Percentiles rank a stretch among this genome's conserved stretches.
phyloP scores from a whole-genome alignment of 2,113 vertebrate species.

The Isichthys henryi region DNA sequence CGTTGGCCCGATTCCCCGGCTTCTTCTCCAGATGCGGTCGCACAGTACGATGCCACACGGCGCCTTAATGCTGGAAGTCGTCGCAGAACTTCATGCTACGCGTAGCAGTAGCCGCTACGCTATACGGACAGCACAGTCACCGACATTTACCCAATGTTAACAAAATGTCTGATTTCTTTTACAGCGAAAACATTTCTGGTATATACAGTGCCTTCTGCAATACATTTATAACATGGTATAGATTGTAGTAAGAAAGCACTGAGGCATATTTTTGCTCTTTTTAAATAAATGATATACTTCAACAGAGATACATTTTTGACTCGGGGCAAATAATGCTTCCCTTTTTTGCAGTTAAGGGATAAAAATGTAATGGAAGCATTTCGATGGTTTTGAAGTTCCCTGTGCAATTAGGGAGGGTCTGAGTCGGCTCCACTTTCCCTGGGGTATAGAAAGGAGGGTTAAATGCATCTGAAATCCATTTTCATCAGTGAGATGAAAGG shows the following conservation, averaged over 20 bases:
- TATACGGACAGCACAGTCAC: not conserved
- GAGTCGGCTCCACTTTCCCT: not conserved
- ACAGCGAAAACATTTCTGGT: not conserved
- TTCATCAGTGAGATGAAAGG: not conserved
- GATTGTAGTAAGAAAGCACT: not conserved
- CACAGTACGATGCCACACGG: not conserved
- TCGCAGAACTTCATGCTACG: not conserved
- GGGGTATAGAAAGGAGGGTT: not conserved
- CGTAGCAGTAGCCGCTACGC: not conserved
- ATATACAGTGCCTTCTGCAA: not conserved
- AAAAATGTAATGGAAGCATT: not conserved
- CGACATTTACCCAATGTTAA: not conserved
- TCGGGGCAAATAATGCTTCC: not conserved
- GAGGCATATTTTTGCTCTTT: not conserved
- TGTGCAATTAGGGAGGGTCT: not conserved
- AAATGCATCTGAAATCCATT: not conserved
- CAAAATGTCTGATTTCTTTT: not conserved
- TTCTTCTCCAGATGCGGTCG: not conserved
- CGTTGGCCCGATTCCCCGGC: not conserved
- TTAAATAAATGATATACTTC: not conserved
- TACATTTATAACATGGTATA: not conserved
- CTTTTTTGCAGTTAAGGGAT: not conserved
- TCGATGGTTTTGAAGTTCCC: not conserved
- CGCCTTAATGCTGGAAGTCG: not conserved
- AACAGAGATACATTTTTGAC: not conserved